Percentiles rank a stretch among this genome's conserved stretches.
Conservation (phyloP, 2,888 invertebrate genomes). For the Trileptium ribeirensis region DNA sequence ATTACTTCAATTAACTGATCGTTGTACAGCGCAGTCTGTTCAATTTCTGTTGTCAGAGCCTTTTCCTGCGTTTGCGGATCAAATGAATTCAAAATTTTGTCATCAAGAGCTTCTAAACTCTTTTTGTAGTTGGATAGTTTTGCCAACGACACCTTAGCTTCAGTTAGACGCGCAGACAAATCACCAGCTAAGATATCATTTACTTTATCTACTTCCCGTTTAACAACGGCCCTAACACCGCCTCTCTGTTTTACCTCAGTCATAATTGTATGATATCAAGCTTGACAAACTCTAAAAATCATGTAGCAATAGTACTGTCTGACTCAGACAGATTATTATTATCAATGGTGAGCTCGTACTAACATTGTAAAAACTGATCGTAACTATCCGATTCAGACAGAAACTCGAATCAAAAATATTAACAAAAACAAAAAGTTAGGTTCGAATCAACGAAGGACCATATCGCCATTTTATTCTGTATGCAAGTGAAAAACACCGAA, state of each 20-base stretch:
- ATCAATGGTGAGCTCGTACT: background rate
- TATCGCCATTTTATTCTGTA: too few species aligned
- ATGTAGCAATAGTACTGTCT: background rate
- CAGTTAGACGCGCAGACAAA: background rate
- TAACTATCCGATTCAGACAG: background rate
- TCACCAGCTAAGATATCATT: background rate
- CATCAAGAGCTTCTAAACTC: background rate
- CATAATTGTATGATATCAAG: background rate
- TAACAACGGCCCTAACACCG: background rate
- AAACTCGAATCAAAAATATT: too few species aligned
- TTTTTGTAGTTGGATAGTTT: background rate
- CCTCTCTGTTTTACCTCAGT: background rate
- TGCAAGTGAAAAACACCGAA: too few species aligned
- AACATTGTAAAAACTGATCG: background rate
- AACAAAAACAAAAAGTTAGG: background rate
- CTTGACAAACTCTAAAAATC: background rate
- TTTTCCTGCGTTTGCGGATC: background rate
- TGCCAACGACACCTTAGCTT: background rate
- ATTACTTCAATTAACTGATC: background rate
- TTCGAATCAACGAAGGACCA: conserved; percentile 9
- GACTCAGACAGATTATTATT: background rate
- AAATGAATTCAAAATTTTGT: background rate
- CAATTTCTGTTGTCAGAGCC: background rate
- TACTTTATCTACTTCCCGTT: background rate
- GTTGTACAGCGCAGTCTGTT: background rate